Conservation (phyloP, 2,888 invertebrate genomes). For the Lasioglossum lativentre region DNA sequence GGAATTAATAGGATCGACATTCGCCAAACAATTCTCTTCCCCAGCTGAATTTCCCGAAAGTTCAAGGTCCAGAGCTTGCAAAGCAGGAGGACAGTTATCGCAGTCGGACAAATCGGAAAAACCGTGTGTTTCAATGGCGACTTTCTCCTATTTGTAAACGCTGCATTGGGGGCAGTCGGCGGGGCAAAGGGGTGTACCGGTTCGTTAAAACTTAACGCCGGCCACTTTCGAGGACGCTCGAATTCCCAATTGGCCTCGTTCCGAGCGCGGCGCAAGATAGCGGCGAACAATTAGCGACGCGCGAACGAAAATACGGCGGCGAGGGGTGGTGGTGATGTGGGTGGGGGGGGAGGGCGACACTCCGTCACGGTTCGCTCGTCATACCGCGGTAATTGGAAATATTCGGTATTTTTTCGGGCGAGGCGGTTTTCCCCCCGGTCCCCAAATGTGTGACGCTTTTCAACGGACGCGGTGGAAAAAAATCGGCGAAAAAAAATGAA, state of each 20-base stretch:
- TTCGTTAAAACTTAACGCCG: constrained; percentile 57
- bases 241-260: constrained; percentile 36
- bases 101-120: background rate
- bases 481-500: background rate
- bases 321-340: no score
- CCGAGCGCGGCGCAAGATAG: background rate
- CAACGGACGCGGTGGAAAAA: background rate
- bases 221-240: constrained; percentile 33
- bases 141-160: constrained; percentile 62
- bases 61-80: background rate
- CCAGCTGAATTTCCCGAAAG: background rate
- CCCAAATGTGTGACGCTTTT: constrained; percentile 8
- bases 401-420: constrained; percentile 6
- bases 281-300: constrained; percentile 24
- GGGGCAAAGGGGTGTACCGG: background rate
- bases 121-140: background rate
- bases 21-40: no score
- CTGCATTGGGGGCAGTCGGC: background rate
- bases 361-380: background rate
- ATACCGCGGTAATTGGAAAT: constrained; percentile 14
- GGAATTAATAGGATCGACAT: no score
- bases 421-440: background rate
- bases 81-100: background rate
- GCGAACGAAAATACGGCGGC: background rate
- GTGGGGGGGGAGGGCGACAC: no score